Percentiles rank a stretch among this genome's conserved stretches.
phyloP scores from a whole-genome alignment of 2,797 vertebrate genomes.

The Labeo calbasu region DNA sequence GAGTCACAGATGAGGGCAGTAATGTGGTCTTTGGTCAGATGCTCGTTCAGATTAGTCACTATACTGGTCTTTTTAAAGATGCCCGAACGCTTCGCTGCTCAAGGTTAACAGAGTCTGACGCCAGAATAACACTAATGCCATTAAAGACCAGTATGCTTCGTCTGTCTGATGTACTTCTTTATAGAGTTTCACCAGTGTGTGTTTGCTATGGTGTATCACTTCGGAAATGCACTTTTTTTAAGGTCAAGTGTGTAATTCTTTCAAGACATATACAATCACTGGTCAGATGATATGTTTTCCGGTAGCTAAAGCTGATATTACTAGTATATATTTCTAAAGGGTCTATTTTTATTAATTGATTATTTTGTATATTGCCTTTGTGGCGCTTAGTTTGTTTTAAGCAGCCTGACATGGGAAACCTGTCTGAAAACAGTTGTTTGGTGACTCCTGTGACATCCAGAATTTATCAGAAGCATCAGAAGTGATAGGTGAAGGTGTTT shows the following conservation, averaged over 20 bases:
- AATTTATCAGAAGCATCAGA: not conserved
- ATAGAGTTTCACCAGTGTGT: not conserved
- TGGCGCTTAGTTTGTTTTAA: not conserved
- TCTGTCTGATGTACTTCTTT: not conserved
- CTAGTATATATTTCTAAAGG: not conserved
- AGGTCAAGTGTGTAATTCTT: not conserved
- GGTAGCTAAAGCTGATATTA: not conserved
- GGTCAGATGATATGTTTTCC: not conserved
- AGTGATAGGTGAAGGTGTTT: constrained; percentile 5
- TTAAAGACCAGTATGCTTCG: constrained; percentile 35
- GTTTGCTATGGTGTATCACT: not conserved
- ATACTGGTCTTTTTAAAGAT: constrained; percentile 29
- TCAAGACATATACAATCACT: not conserved
- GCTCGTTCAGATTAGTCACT: not conserved
- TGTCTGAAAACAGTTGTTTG: not conserved
- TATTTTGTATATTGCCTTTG: not conserved
- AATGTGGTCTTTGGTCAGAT: not conserved
- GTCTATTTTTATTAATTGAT: too few species aligned
- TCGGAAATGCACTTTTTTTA: too few species aligned
- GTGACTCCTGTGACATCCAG: not conserved
- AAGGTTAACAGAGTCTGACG: constrained; percentile 41
- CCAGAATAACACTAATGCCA: constrained; percentile 35
- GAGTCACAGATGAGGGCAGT: not conserved
- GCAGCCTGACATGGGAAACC: not conserved
- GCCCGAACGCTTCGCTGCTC: constrained; percentile 4